Percentiles rank a stretch among this genome's conserved stretches.
Conservation (phyloP, 2,113 vertebrate species). For the Sceloporus undulatus region DNA sequence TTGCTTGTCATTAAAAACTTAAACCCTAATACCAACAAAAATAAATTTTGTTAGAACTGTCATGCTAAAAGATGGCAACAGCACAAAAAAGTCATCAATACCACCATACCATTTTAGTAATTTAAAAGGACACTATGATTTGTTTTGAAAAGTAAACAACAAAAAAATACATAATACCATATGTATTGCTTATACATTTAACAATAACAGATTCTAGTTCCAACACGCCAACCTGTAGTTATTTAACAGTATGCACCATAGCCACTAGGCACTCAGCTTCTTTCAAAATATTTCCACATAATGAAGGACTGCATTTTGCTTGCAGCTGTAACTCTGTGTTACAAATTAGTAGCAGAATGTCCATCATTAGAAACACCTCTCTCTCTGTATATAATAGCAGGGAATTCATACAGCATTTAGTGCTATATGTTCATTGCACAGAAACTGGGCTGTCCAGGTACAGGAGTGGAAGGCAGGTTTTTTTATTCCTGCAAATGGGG, state of each 20-base stretch:
- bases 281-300: not conserved
- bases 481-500: not conserved
- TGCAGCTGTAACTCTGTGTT: not conserved
- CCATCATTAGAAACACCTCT: not conserved
- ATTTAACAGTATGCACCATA: fast-evolving
- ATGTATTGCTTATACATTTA: too few relatives aligned
- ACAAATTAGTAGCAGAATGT: not conserved
- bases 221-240: not conserved
- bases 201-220: not conserved
- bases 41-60: not conserved
- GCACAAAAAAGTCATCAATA: not conserved
- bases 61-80: too few relatives aligned
- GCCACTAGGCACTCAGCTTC: not conserved
- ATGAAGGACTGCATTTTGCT: not conserved
- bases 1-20: not conserved
- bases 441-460: not conserved
- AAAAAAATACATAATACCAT: too few relatives aligned
- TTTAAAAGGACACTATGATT: not conserved
- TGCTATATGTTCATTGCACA: not conserved
- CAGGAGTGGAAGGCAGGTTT: not conserved
- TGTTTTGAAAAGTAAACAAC: not conserved
- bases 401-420: fast-evolving
- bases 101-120: not conserved
- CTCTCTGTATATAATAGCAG: not conserved
- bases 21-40: not conserved